These are phyloP conservation scores for Uropetala carovei DNA, from an alignment of 2,888 invertebrate genomes.

Conservation along the genomic window DNA sequence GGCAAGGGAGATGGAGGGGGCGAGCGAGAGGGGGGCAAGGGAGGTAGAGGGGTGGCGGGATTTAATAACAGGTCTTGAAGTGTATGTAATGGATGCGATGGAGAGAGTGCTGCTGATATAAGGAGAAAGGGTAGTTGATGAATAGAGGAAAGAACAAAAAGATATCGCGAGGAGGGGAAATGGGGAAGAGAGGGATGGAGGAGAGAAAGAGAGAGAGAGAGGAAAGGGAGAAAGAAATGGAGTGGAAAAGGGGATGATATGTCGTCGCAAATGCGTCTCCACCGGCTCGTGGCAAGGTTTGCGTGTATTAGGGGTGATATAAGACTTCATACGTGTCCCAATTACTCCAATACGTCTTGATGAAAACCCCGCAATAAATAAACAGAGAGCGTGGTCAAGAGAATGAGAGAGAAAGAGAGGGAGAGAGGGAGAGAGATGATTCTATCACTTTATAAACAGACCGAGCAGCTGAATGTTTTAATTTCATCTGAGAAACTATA, in stretches of 20 bases:
- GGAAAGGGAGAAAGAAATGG: neutral
- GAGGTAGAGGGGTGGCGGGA: neutral
- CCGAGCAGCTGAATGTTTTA: too few relatives aligned
- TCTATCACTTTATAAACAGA: too few relatives aligned
- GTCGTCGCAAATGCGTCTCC: slow-evolving; percentile 38
- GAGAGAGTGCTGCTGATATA: neutral
- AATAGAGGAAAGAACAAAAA: neutral
- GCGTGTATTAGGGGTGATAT: slow-evolving; percentile 54
- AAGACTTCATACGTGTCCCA: slow-evolving; percentile 58
- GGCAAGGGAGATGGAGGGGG: neutral
- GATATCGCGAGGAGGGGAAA: neutral
- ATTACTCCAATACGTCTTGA: slow-evolving; percentile 53
- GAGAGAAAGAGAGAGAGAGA: neutral
- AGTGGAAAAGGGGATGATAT: neutral
- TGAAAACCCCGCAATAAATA: slow-evolving; percentile 59
- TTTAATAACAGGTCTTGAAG: neutral
- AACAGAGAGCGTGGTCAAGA: neutral
- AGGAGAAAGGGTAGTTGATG: neutral
- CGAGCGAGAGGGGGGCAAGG: too few relatives aligned
- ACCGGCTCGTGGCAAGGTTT: slow-evolving; percentile 32
- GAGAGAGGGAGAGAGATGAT: slow-evolving; percentile 36
- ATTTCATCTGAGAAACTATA: too few relatives aligned
- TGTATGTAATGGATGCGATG: neutral
- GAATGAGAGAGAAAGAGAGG: neutral
- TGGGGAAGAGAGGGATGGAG: neutral